Evolutionary conservation across 1,140 invertebrate species (phyloP), one percentile per base, ranked within the genome.

Genomic region (Scaptomyza montana): DNA sequence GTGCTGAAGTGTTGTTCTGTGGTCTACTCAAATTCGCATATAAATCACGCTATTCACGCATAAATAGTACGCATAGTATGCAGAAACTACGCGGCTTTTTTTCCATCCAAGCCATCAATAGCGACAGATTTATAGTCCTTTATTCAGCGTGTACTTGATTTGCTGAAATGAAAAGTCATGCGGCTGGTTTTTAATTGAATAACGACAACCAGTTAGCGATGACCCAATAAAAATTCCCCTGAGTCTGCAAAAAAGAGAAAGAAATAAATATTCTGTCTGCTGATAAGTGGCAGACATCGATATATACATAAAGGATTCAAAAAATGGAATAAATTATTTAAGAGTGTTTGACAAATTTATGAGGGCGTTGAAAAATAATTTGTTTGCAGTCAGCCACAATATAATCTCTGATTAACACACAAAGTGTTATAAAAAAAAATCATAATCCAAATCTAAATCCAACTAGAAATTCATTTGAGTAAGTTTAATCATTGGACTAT

Each of bases 31-130:
- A 64, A 65, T 60, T 78, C 63, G 65, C 67, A 78, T 64, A 86
- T 86, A 86, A 86, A 86, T 86, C 82, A 86, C 79, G 78, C 78
- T 64, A 70, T 75, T 73, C 67, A 73, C 80, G 82, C 75, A 87
- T 81, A 87, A 86, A 87, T 87, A 86, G 2, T 25, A 25, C 21
- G 21, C 21, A 25, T 78, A 86, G 71, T 55, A 49, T 68, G 53
- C 67, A 70, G 78, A 87, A 87, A 86, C 87, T 86, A 81, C 82
- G 78, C 74, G 81, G 81, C 21, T 25, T 25, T 85, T 60, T 82
- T 82, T 63, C 64, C 51, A 54, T 13, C 39, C 39, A 43, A 51
- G 53, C 63, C 41, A 60, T 66, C 47, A 67, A 72, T 53, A 80
- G 69, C 33, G 45, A 51, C 68, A 74, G 66, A 86, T 86, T 86